Conservation (phyloP, 2,113 vertebrate genomes). For the Symphodus melops region DNA sequence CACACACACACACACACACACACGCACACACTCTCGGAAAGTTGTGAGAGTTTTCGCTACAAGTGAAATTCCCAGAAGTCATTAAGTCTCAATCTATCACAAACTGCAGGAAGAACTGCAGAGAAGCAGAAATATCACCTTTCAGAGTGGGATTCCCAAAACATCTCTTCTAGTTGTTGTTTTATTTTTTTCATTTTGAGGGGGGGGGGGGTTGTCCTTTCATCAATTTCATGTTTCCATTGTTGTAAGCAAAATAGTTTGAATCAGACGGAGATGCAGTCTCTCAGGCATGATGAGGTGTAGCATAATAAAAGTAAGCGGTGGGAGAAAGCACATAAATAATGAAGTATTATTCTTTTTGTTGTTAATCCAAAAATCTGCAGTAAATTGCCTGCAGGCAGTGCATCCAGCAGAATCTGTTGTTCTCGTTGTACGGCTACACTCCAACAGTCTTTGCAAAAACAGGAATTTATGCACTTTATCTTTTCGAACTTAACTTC, state of each 20-base stretch:
- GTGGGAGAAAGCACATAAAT: slow-evolving; percentile 21
- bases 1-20: neutral
- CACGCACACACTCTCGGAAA: neutral
- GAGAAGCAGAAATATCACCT: neutral
- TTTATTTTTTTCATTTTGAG: no score
- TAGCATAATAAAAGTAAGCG: neutral
- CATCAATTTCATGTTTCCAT: neutral
- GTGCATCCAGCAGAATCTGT: slow-evolving; percentile 3
- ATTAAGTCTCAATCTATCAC: neutral
- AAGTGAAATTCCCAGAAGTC: slow-evolving; percentile 9
- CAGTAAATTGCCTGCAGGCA: neutral
- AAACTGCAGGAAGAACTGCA: neutral
- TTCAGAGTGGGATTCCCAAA: neutral
- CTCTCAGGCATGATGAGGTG: neutral
- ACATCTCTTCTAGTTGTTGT: neutral
- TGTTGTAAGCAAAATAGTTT: neutral
- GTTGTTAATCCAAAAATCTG: slow-evolving; percentile 37
- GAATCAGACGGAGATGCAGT: neutral
- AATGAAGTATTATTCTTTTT: slow-evolving; percentile 39
- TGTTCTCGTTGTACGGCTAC: neutral
- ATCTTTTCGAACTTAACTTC: neutral
- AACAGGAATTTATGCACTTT: neutral
- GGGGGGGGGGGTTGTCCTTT: neutral
- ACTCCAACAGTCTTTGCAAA: neutral
- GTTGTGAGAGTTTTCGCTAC: neutral